phyloP scores from a whole-genome alignment of 2,888 invertebrate species.

The Rhopalosiphum nymphaeae region DNA sequence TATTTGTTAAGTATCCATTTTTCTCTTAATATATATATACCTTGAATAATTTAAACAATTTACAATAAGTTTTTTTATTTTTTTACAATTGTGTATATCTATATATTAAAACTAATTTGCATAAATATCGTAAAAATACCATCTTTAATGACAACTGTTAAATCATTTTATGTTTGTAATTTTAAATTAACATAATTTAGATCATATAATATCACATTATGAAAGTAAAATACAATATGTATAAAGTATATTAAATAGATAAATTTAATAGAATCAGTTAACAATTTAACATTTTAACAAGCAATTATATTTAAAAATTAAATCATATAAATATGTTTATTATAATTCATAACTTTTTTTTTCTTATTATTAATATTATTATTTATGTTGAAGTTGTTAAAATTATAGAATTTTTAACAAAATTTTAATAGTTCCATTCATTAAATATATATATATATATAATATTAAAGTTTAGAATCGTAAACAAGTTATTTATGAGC shows the following conservation, averaged over 20 bases:
- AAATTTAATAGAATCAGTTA: background rate
- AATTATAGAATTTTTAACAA: background rate
- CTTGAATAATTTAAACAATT: background rate
- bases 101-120: background rate
- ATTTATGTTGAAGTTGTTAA: background rate
- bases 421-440: background rate
- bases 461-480: background rate
- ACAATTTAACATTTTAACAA: background rate
- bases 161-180: background rate
- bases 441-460: constrained; percentile 22
- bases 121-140: background rate
- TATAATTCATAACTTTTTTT: background rate
- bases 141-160: background rate
- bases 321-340: background rate
- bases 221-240: background rate
- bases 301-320: background rate
- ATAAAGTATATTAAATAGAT: background rate
- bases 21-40: background rate
- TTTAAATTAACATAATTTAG: background rate
- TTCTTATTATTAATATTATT: background rate
- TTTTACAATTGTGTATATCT: background rate
- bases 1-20: background rate
- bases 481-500: constrained; percentile 37
- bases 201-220: background rate
- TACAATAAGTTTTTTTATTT: background rate